Evolutionary conservation across 2,888 invertebrate species (phyloP).

Genomic region (Antheraea yamamai): DNA sequence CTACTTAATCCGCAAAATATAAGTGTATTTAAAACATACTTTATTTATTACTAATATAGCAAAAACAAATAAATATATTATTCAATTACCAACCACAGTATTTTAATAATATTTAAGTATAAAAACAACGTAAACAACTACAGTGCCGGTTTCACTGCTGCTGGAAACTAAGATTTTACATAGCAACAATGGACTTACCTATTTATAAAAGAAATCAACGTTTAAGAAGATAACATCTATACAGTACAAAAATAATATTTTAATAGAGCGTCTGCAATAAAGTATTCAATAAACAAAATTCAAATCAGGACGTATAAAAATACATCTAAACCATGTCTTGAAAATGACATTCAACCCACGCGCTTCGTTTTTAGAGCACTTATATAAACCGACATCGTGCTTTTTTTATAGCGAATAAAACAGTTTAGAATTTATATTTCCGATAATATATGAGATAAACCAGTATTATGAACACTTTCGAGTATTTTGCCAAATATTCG

Average conservation of each 20-base stretch:
- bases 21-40: not conserved
- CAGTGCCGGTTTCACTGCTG: too few species aligned
- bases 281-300: conserved; percentile 31
- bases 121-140: too few species aligned
- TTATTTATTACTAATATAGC: not conserved
- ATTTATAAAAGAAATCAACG: too few species aligned
- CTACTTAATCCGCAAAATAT: not conserved
- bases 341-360: conserved; percentile 54
- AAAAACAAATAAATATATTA: too few species aligned
- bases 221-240: not conserved
- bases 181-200: too few species aligned
- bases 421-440: conserved; percentile 44
- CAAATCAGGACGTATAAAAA: conserved; percentile 41
- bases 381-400: conserved; percentile 49
- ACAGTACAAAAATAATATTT: not conserved
- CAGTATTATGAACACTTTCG: conserved; percentile 40
- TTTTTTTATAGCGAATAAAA: conserved; percentile 46
- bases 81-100: too few species aligned
- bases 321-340: conserved; percentile 42
- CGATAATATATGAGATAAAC: conserved; percentile 48
- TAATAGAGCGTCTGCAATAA: conserved; percentile 13
- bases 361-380: conserved; percentile 56
- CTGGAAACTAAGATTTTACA: too few species aligned
- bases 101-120: too few species aligned
- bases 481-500: conserved; percentile 42